Base-by-base conservation (phyloP, 2,888 invertebrate species). In the Opisthograptis luteolata region DNA sequence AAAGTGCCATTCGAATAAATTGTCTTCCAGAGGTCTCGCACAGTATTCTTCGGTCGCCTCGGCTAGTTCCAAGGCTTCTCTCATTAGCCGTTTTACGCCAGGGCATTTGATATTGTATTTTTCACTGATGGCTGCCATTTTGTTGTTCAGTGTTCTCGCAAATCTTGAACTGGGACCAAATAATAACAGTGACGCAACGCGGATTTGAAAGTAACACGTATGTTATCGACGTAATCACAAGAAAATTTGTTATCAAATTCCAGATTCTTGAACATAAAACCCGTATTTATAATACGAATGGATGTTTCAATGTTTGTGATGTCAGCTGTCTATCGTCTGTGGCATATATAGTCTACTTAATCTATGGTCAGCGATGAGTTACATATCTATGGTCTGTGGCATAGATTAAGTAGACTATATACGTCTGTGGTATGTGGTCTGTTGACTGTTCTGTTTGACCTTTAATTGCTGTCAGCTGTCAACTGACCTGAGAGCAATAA, bases 1-100 rank as follows among this genome's bases (percentile, higher is more conserved):
- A 78, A 99, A 98, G 83, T 99, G 98, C 98, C 98, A 99, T 80
- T 98, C 98, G 81, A 99, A 98, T 40, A 98, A 88, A 84, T 98
- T 99, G 78, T 98, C 98, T 81, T 98, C 97, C 35, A 98, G 82
- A 1, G 98, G 98, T 70, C 95, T 94, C 7, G 98, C 98, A 83
- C 92, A 95, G 81, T 96, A 98, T 79, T 97, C 96, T 72, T 97
- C 97, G 0, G 97, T 97, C 3, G 97, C 94, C 64, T 96, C 94
- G 19, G 94, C 93, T 58, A 98, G 86, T 82, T 99, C 98, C 64
- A 92, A 87, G 6, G 98, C 98, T 86, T 98, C 98, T 73, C 95
- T 92, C 97, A 98, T 97, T 64, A 98, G 90, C 41, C 98, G 93
- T 85, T 98, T 98, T 2, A 98, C 98, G 76, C 98, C 98, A 95